phyloP scores from a whole-genome alignment of 2,113 vertebrate genomes.

The Aspiorhynchus laticeps region DNA sequence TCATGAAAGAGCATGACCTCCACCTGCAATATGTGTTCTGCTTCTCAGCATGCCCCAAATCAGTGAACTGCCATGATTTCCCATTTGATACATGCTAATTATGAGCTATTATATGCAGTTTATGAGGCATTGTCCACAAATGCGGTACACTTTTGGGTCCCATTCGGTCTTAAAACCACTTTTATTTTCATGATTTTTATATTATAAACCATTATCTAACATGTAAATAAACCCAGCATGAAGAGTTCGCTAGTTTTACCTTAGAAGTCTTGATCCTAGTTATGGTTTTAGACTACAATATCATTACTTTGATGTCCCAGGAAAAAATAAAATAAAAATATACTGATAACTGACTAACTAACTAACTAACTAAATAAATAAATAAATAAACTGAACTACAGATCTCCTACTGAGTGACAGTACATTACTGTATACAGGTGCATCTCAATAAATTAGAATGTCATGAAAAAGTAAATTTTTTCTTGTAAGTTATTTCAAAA shows the following conservation, averaged over 20 bases:
- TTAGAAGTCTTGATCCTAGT: not conserved
- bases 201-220: not conserved
- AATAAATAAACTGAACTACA: no score
- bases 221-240: not conserved
- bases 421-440: no score
- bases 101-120: not conserved
- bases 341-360: no score
- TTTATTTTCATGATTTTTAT: not conserved
- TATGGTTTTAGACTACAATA: not conserved
- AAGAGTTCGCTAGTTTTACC: not conserved
- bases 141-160: not conserved
- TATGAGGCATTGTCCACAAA: not conserved
- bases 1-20: not conserved
- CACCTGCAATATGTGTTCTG: constrained; percentile 4
- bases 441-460: no score
- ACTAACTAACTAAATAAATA: no score
- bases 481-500: no score
- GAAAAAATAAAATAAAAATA: no score
- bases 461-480: no score
- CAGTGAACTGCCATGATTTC: not conserved
- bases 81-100: not conserved
- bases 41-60: not conserved
- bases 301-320: not conserved
- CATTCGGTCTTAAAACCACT: not conserved
- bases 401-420: no score